A percentile compares a stretch with the other conserved stretches of the same genome.
phyloP scores from a whole-genome alignment of 2,888 invertebrate species.

The Mythimna impura region DNA sequence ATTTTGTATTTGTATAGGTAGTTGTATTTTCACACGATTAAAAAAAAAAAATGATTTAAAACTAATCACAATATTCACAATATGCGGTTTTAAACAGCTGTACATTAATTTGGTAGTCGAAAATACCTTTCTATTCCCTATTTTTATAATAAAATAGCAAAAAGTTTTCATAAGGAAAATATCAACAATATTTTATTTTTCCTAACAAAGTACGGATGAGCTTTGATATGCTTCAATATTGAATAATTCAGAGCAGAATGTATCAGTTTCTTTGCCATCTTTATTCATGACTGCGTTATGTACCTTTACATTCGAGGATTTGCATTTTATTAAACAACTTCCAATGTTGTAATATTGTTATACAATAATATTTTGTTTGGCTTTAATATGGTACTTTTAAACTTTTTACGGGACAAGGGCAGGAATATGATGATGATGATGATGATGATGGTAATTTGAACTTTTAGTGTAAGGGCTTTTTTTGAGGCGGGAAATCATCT shows the following conservation, averaged over 20 bases:
- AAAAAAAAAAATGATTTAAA: no score
- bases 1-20: no score
- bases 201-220: conserved; percentile 47
- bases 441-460: no score
- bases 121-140: no score
- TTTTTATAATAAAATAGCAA: conserved; percentile 11
- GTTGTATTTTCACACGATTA: no score
- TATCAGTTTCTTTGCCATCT: conserved; percentile 62
- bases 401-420: no score
- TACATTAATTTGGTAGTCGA: background rate
- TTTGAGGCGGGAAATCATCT: no score
- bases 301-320: conserved; percentile 66
- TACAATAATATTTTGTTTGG: background rate
- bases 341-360: conserved; percentile 8
- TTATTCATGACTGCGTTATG: conserved; percentile 66
- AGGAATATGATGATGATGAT: no score
- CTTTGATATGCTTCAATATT: conserved; percentile 62
- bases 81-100: background rate
- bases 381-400: background rate
- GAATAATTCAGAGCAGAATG: conserved; percentile 69
- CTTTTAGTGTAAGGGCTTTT: no score
- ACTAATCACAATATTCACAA: no score
- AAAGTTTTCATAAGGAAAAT: conserved; percentile 38
- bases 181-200: conserved; percentile 38
- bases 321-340: conserved; percentile 63